A percentile compares a stretch with the other conserved stretches of the same genome.
phyloP scores from a whole-genome alignment of 92 coral and sea anemone species.

The Plumapathes pennacea region DNA sequence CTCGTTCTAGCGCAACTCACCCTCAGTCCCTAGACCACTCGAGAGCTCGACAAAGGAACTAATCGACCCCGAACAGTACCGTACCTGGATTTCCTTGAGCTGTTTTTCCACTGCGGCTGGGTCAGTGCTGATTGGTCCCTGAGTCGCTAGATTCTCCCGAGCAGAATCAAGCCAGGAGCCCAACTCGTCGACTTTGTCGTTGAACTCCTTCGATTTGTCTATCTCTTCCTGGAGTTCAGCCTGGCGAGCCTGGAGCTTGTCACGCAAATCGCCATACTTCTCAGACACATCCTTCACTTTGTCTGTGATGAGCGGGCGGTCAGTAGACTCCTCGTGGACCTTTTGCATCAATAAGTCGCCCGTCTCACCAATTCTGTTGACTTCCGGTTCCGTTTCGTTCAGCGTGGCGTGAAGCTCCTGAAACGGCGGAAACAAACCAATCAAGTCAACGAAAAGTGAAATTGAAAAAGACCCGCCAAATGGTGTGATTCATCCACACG shows the following conservation, averaged over 20 bases:
- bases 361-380: conserved; percentile 78
- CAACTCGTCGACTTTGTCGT: conserved; percentile 72
- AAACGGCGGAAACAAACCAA: not conserved
- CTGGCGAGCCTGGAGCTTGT: conserved; percentile 72
- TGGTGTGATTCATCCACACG: too few relatives aligned
- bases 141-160: conserved; percentile 56
- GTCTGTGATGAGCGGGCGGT: conserved; percentile 66
- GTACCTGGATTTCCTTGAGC: conserved; percentile 71
- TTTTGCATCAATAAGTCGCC: conserved; percentile 69
- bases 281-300: conserved; percentile 77
- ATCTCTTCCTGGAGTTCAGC: conserved; percentile 79
- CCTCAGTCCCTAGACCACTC: too few relatives aligned
- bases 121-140: conserved; percentile 72
- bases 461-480: too few relatives aligned
- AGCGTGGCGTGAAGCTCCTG: conserved; percentile 69
- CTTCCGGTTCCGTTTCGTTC: conserved; percentile 70
- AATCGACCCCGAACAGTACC: not conserved
- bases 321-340: conserved; percentile 86
- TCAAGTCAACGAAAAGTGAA: not conserved
- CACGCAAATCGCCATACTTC: conserved; percentile 77
- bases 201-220: conserved; percentile 72
- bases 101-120: conserved; percentile 80
- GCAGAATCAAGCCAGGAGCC: conserved; percentile 74
- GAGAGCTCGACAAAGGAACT: too few relatives aligned
- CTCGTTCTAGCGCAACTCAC: too few relatives aligned